Conservation (phyloP, 1,140 invertebrate species). For the Drosophila subpulchrella region DNA sequence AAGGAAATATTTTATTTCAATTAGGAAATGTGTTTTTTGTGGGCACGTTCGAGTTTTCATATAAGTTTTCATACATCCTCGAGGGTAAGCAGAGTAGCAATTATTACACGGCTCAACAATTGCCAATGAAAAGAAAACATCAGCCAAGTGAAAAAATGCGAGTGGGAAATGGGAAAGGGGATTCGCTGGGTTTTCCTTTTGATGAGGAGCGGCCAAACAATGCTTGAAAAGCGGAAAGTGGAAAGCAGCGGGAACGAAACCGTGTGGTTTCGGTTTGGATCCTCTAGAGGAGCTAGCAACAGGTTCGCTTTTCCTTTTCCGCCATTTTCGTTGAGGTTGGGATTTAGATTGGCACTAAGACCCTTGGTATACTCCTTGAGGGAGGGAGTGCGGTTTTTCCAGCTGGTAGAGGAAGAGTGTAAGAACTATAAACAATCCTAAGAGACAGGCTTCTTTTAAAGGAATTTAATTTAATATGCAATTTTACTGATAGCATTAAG, state of each 20-base stretch:
- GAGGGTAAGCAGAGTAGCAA: conserved; percentile 15
- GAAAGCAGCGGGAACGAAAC: conserved; percentile 13
- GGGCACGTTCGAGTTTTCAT: background rate
- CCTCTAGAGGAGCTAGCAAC: conserved; percentile 13
- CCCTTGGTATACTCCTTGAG: background rate
- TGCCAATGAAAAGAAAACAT: conserved; percentile 67
- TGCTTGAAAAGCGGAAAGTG: conserved; percentile 13
- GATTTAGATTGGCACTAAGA: conserved; percentile 1
- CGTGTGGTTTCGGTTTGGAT: conserved; percentile 15
- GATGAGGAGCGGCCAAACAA: conserved; percentile 30
- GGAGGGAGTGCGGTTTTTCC: background rate
- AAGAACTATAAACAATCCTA: too few species aligned
- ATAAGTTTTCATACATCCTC: conserved; percentile 5
- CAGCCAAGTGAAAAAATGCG: conserved; percentile 23
- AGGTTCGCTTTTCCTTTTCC: conserved; percentile 20
- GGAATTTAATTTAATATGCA: too few species aligned
- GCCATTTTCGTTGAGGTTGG: conserved; percentile 3
- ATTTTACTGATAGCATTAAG: too few species aligned
- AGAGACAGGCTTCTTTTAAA: too few species aligned
- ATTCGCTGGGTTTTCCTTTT: conserved; percentile 32
- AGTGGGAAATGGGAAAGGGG: background rate
- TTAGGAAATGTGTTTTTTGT: too few species aligned
- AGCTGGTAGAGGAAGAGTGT: too few species aligned
- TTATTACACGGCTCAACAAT: conserved; percentile 33
- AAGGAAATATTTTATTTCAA: too few species aligned